Conservation (phyloP, 2,888 invertebrate species). For the Mesoligia furuncula region DNA sequence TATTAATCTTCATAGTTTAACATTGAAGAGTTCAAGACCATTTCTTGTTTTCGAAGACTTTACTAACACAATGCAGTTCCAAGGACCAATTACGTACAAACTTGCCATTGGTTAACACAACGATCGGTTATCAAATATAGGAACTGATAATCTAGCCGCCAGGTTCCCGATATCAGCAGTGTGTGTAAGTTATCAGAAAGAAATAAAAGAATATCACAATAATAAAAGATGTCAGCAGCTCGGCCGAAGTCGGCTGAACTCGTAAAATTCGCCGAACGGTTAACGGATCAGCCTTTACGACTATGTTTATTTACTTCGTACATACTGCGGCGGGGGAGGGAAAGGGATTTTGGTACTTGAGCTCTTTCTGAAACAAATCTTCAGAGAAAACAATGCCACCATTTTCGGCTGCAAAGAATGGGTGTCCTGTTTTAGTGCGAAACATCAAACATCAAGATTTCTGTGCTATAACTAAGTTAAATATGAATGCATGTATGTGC, state of each 20-base stretch:
- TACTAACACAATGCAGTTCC: neutral
- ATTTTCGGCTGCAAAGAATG: neutral
- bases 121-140: neutral
- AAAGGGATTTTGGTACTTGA: slow-evolving; percentile 5
- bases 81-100: neutral
- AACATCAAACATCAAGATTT: neutral
- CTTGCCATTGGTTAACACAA: neutral
- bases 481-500: neutral
- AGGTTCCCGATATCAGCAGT: neutral
- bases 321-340: slow-evolving; percentile 1
- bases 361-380: slow-evolving; percentile 5
- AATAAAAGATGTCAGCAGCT: slow-evolving; percentile 24
- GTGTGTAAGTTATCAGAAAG: slow-evolving; percentile 24
- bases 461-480: neutral
- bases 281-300: slow-evolving; percentile 43
- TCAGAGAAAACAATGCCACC: too few species aligned
- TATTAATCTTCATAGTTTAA: neutral
- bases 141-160: neutral
- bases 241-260: slow-evolving; percentile 11
- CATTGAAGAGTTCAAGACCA: neutral
- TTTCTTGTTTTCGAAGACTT: neutral
- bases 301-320: slow-evolving; percentile 38
- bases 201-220: slow-evolving; percentile 26
- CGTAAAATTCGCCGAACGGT: slow-evolving; percentile 41
- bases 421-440: neutral